Conservation (phyloP, 2,113 vertebrate genomes). For the Hydropotes inermis region DNA sequence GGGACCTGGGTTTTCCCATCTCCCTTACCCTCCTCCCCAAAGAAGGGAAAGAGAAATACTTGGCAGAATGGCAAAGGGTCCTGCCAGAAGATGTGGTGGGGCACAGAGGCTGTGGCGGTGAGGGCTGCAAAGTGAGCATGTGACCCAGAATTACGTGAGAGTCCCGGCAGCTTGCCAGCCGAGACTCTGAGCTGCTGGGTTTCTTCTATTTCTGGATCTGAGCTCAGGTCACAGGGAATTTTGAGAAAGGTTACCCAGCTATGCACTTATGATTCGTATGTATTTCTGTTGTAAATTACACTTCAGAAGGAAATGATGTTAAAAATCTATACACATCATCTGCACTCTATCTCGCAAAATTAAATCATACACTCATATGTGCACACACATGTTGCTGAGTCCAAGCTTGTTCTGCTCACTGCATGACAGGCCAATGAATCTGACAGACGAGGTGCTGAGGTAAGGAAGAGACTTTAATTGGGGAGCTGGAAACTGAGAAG, state of each 20-base stretch:
- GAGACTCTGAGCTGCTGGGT: background rate
- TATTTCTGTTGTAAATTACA: background rate
- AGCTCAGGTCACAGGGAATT: background rate
- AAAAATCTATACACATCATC: background rate
- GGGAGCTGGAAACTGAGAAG: background rate
- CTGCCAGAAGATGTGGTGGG: background rate
- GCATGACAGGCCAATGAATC: background rate
- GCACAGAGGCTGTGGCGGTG: background rate
- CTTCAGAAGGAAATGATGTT: background rate
- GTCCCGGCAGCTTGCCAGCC: background rate
- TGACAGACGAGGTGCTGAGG: background rate
- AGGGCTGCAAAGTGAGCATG: background rate
- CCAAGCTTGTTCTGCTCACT: fast-evolving
- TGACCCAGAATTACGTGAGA: background rate
- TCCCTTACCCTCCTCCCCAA: background rate
- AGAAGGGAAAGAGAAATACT: background rate
- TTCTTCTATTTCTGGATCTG: background rate
- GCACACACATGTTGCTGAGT: background rate
- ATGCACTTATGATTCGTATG: background rate
- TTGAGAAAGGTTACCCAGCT: background rate
- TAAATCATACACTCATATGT: background rate
- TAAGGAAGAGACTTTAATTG: background rate
- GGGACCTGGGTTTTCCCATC: background rate
- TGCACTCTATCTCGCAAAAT: background rate
- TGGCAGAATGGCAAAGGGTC: background rate